Conservation (phyloP, 2,113 vertebrate genomes). For the Boulengeromyrus knoepffleri region DNA sequence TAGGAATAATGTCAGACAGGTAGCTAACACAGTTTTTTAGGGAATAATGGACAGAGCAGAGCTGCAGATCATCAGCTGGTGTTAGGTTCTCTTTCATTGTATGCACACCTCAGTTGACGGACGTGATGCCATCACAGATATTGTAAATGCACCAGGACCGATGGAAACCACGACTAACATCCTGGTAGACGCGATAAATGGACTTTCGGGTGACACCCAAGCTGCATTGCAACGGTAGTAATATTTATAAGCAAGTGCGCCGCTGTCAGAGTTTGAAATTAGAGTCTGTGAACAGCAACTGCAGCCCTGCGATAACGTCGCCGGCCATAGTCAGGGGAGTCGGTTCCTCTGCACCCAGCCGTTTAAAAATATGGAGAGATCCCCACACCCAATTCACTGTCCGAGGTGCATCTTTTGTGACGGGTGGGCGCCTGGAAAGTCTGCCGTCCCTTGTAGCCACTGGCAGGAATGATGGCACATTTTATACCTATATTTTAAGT, state of each 20-base stretch:
- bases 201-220: neutral
- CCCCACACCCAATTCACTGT: neutral
- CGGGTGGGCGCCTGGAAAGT: neutral
- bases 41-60: slow-evolving; percentile 3
- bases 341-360: slow-evolving; percentile 22
- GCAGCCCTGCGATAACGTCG: slow-evolving; percentile 41
- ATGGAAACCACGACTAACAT: slow-evolving; percentile 33
- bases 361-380: slow-evolving; percentile 24
- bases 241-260: slow-evolving; percentile 31
- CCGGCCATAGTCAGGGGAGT: slow-evolving; percentile 21
- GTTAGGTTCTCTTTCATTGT: slow-evolving; percentile 31
- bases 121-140: slow-evolving; percentile 9
- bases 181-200: slow-evolving; percentile 40
- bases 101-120: slow-evolving; percentile 21
- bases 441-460: neutral
- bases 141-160: slow-evolving; percentile 30
- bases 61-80: slow-evolving; percentile 22
- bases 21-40: neutral
- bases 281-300: slow-evolving; percentile 34
- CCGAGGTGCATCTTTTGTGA: neutral
- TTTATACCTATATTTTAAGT: neutral
- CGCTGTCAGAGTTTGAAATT: slow-evolving; percentile 35
- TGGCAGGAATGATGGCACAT: neutral
- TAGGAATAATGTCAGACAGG: neutral
- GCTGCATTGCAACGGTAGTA: slow-evolving; percentile 27